A percentile compares a stretch with the other conserved stretches of the same genome.
phyloP scores from a whole-genome alignment of 2,888 invertebrate species.

The Heliothis peltigera region DNA sequence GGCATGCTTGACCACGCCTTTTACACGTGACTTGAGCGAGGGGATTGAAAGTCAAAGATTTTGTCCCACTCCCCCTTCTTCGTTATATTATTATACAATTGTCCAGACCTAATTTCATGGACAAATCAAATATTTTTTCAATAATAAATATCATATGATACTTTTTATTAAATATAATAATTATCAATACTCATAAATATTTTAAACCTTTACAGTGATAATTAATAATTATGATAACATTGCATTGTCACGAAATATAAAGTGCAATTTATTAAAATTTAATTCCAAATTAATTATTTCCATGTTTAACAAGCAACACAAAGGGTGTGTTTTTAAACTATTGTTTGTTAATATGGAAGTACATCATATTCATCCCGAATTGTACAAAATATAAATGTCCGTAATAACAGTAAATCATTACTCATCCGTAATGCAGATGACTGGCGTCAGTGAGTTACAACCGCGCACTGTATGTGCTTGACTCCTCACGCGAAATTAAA shows the following conservation, averaged over 20 bases:
- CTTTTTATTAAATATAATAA: not conserved
- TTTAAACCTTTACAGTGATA: not conserved
- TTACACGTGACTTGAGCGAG: constrained; percentile 50
- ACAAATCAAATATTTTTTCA: too few relatives aligned
- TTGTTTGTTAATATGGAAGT: not conserved
- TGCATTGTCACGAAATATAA: not conserved
- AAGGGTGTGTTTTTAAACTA: not conserved
- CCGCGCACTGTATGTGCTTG: constrained; percentile 19
- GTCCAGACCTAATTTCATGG: too few relatives aligned
- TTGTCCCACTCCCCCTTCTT: constrained; percentile 23
- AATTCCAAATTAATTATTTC: not conserved
- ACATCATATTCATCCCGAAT: not conserved
- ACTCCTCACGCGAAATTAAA: constrained; percentile 61
- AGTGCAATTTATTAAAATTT: not conserved
- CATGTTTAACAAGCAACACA: not conserved
- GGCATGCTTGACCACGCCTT: constrained; percentile 47
- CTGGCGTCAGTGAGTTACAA: constrained; percentile 27
- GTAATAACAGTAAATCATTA: constrained; percentile 10
- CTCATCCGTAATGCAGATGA: constrained; percentile 4
- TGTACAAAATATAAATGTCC: constrained; percentile 8
- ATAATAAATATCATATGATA: too few relatives aligned
- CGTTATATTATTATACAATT: too few relatives aligned
- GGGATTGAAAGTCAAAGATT: constrained; percentile 40
- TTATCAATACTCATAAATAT: not conserved
- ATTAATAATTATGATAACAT: not conserved